Conservation (phyloP, 1,140 invertebrate genomes). For the Drosophila lacertosa region DNA sequence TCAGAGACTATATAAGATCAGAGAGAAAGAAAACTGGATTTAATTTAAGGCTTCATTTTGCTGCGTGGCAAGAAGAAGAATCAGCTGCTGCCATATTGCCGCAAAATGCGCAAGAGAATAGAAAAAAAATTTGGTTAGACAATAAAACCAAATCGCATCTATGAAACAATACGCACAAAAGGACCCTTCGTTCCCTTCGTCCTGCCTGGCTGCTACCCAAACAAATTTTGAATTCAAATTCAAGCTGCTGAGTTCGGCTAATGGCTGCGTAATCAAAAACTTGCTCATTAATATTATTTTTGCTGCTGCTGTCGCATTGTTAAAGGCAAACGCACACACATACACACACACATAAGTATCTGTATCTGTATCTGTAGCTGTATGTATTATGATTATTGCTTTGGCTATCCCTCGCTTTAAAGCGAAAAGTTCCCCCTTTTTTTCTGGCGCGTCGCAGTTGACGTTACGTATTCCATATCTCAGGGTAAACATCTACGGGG, state of each 20-base stretch:
- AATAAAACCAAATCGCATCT: constrained; percentile 43
- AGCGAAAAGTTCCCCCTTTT: constrained; percentile 51
- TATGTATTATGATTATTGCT: constrained; percentile 66
- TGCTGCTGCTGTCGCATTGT: constrained; percentile 42
- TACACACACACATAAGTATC: constrained; percentile 21
- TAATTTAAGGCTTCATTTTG: neutral
- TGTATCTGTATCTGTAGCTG: constrained; percentile 32
- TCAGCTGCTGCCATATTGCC: constrained; percentile 29
- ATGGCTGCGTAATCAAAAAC: constrained; percentile 59
- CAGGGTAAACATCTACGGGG: constrained; percentile 62
- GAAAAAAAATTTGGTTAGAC: constrained; percentile 23
- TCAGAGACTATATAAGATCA: too few species aligned
- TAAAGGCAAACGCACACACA: constrained; percentile 16
- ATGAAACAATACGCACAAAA: constrained; percentile 44
- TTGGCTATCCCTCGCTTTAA: constrained; percentile 49
- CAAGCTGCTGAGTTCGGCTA: constrained; percentile 41
- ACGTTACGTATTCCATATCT: constrained; percentile 52
- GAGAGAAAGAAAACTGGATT: neutral
- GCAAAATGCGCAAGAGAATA: constrained; percentile 40
- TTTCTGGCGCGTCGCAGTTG: constrained; percentile 17
- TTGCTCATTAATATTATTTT: constrained; percentile 61
- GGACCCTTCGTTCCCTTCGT: constrained; percentile 7
- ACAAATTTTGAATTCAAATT: constrained; percentile 45
- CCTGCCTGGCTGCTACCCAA: neutral
- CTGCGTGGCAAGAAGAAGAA: neutral